Conservation (phyloP, 2,797 vertebrate species). For the Phaenicophaeus curvirostris region DNA sequence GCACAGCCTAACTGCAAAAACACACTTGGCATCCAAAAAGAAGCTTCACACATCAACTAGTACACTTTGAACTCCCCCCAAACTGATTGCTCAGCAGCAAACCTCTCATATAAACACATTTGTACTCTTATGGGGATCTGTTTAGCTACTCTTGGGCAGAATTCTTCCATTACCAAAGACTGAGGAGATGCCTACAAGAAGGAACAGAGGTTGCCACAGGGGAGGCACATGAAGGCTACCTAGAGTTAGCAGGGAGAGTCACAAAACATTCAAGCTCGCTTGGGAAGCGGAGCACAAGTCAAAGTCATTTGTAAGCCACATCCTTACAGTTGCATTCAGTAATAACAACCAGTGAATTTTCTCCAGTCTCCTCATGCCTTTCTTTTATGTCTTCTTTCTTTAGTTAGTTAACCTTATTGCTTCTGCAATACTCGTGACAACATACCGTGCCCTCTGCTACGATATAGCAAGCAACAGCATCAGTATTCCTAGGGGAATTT, state of each 20-base stretch:
- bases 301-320: not conserved
- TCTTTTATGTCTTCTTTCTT: not conserved
- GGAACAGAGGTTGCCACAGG: not conserved
- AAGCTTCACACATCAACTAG: not conserved
- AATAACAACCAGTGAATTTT: not conserved
- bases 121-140: not conserved
- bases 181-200: not conserved
- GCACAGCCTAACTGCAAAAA: not conserved
- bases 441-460: accelerated
- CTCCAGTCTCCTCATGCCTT: not conserved
- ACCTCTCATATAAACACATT: not conserved
- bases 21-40: not conserved
- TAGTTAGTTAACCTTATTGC: not conserved
- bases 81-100: not conserved
- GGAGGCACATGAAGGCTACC: too few species aligned
- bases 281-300: not conserved
- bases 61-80: not conserved
- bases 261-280: not conserved
- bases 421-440: not conserved
- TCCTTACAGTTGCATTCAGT: not conserved
- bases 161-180: not conserved
- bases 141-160: not conserved
- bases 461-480: not conserved
- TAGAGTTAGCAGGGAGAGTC: not conserved
- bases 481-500: not conserved